phyloP scores from a whole-genome alignment of 92 coral and sea anemone genomes.

The Muricea muricata region DNA sequence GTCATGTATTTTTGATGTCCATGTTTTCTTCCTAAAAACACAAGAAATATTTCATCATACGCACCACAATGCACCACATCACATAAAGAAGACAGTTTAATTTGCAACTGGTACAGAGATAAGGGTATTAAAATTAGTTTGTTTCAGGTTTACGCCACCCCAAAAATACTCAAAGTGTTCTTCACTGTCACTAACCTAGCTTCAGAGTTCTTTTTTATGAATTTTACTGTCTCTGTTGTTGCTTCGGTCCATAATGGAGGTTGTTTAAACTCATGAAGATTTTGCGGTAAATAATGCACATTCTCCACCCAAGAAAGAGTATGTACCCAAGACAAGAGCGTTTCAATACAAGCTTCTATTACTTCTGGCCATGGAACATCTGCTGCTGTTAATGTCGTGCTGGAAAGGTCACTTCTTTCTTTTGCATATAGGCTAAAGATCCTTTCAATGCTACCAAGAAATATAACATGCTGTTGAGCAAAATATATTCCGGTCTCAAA shows the following conservation, averaged over 20 bases:
- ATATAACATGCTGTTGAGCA: too few relatives aligned
- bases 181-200: not conserved
- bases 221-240: not conserved
- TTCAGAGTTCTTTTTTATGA: not conserved
- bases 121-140: too few relatives aligned
- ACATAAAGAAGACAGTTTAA: too few relatives aligned
- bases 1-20: not conserved
- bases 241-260: slow-evolving; percentile 77
- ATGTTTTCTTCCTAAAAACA: not conserved
- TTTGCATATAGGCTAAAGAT: slow-evolving; percentile 71
- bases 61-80: too few relatives aligned
- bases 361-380: slow-evolving; percentile 96
- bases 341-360: slow-evolving; percentile 81
- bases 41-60: too few relatives aligned
- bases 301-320: slow-evolving; percentile 58
- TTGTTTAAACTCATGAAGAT: slow-evolving; percentile 64
- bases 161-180: too few relatives aligned
- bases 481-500: too few relatives aligned
- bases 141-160: too few relatives aligned
- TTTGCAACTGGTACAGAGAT: not conserved
- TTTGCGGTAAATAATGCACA: slow-evolving; percentile 71
- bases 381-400: slow-evolving; percentile 71
- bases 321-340: slow-evolving; percentile 73
- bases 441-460: slow-evolving; percentile 78
- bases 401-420: slow-evolving; percentile 56